A percentile compares a stretch with the other conserved stretches of the same genome.
These are phyloP conservation scores for Pseudococcus longispinus DNA, from an alignment of 2,888 invertebrate species.

Conservation along the genomic window DNA sequence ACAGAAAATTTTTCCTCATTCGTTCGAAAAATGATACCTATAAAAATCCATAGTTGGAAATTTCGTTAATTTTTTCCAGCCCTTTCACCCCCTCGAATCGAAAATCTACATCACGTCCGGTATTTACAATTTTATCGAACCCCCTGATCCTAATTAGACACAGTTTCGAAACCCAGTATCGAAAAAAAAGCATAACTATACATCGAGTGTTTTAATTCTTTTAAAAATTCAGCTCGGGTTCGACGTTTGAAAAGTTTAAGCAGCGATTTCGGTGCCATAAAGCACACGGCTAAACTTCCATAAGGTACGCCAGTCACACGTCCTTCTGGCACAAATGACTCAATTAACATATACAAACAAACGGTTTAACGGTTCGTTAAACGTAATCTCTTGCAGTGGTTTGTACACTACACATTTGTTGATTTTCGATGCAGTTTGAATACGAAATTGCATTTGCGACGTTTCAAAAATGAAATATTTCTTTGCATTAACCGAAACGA, in stretches of 20 bases:
- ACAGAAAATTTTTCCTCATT: too few relatives aligned
- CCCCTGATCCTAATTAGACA: background rate
- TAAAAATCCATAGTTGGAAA: too few relatives aligned
- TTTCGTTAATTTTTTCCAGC: too few relatives aligned
- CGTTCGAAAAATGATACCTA: too few relatives aligned
- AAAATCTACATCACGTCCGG: background rate
- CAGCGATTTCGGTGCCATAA: conserved; percentile 32
- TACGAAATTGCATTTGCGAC: conserved; percentile 43
- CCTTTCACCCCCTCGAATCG: too few relatives aligned
- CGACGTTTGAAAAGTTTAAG: conserved; percentile 20
- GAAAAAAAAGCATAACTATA: background rate
- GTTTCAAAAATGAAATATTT: conserved; percentile 44
- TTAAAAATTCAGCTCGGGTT: background rate
- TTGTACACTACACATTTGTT: conserved; percentile 45
- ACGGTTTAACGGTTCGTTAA: conserved; percentile 46
- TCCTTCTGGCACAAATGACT: conserved; percentile 39
- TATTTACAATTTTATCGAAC: background rate
- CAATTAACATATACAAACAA: conserved; percentile 46
- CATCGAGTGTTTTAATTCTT: background rate
- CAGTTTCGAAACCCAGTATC: background rate
- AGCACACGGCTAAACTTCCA: background rate
- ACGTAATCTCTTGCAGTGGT: conserved; percentile 44
- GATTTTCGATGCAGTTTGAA: conserved; percentile 45
- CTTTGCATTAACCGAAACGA: conserved; percentile 42
- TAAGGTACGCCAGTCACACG: conserved; percentile 43